Evolutionary conservation across 2,797 vertebrate genomes (phyloP), one percentile per base, ranked within the genome.

Genomic region (Gobionotothen gibberifrons): DNA sequence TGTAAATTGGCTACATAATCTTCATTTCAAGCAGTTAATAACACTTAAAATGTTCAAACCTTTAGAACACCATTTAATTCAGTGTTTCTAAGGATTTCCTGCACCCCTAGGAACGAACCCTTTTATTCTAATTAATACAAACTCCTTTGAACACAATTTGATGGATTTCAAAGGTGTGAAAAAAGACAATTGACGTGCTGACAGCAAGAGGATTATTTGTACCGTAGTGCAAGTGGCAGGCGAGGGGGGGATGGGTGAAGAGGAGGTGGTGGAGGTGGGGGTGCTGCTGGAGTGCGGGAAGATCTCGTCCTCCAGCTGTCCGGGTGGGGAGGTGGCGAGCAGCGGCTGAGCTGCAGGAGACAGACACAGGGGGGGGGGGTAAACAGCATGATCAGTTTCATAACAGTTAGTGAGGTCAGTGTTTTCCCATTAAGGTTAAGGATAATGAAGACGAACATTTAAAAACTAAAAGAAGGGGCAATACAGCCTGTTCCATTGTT

Each of bases 221-320:
- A 97, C 96, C 90, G 94, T 95, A 84, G 96, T 95, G 89, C 95
- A 96, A 90, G 95, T 96, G 81, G 96, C 95, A 0, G 96, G 96
- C 4, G 96, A 97, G 21, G 96, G 95, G 0, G 96, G 96, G 62
- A 96, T 96, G 55, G 97, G 97, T 0, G 96, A 97, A 15, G 96
- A 97, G 3, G 96, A 97, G 13, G 97, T 97, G 85, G 97, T 97
- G 40, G 96, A 97, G 63, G 96, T 97, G 57, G 96, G 97, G 0
- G 92, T 93, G 92, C 96, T 97, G 94, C 96, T 97, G 57, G 96
- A 97, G 85, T 92, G 94, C 81, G 95, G 96, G 93, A 97, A 97
- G 90, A 96, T 93, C 87, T 98, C 97, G 0, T 98, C 97, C 84
- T 98, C 96, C 92, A 96, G 85, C 84, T 94, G 91, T 75, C 95